These are phyloP conservation scores for Phyllostomus hastatus DNA, from an alignment of 2,113 vertebrate species.

Conservation along the genomic window DNA sequence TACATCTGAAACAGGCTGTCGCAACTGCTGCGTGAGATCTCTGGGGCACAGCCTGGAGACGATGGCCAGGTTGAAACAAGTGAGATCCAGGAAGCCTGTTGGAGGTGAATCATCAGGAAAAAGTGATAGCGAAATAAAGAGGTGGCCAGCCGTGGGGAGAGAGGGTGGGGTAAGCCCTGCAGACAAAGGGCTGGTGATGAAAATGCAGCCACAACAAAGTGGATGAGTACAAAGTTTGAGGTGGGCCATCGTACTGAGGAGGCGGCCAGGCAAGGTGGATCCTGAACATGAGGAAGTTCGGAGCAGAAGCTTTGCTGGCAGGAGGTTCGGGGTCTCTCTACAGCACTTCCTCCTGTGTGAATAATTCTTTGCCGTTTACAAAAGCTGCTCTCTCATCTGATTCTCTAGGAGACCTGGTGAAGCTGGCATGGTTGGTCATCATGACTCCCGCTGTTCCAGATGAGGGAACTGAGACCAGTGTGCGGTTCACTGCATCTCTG, in stretches of 20 bases:
- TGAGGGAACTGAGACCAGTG: neutral
- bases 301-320: neutral
- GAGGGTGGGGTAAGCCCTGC: neutral
- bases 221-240: neutral
- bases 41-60: neutral
- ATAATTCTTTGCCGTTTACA: neutral
- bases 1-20: neutral
- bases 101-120: slow-evolving; percentile 23
- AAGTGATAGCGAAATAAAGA: slow-evolving; percentile 24
- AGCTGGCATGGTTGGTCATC: neutral
- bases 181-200: neutral
- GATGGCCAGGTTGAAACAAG: neutral
- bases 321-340: neutral
- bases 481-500: neutral
- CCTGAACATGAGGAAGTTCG: neutral
- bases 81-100: neutral
- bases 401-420: neutral
- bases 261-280: neutral
- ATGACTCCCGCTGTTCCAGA: neutral
- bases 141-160: neutral
- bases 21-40: neutral
- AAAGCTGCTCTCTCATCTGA: neutral
- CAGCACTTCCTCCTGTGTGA: neutral
- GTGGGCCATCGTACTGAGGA: neutral
- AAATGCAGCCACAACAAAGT: slow-evolving; percentile 7